phyloP scores from a whole-genome alignment of 1,140 invertebrate genomes.

The Notospermus geniculatus region DNA sequence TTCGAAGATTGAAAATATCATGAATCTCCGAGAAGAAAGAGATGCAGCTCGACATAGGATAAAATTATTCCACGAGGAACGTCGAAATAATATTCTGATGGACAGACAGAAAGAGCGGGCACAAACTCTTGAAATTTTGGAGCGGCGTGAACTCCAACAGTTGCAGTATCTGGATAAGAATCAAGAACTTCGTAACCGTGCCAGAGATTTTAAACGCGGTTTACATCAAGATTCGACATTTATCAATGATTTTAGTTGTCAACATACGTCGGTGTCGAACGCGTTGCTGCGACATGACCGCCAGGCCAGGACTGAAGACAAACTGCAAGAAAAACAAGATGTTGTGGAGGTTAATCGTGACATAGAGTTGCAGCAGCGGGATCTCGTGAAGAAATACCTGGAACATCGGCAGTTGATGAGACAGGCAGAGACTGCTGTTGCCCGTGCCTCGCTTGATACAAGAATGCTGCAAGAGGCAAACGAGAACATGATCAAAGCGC shows the following conservation, averaged over 20 bases:
- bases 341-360: conserved; percentile 25
- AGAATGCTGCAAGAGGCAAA: conserved; percentile 47
- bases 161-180: conserved; percentile 39
- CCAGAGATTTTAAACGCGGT: conserved; percentile 32
- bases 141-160: conserved; percentile 38
- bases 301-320: conserved; percentile 39
- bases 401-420: conserved; percentile 50
- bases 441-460: conserved; percentile 40
- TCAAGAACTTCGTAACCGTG: conserved; percentile 36
- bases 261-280: conserved; percentile 53
- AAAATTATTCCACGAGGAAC: conserved; percentile 42
- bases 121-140: conserved; percentile 32
- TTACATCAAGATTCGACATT: conserved; percentile 39
- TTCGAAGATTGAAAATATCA: conserved; percentile 42
- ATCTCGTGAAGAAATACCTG: conserved; percentile 45
- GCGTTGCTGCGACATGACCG: conserved; percentile 49
- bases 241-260: conserved; percentile 47
- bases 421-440: conserved; percentile 45
- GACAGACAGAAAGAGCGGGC: conserved; percentile 36
- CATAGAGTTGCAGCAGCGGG: conserved; percentile 40
- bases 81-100: conserved; percentile 33
- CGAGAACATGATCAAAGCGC: conserved; percentile 41
- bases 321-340: conserved; percentile 24
- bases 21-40: conserved; percentile 40
- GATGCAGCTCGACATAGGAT: conserved; percentile 45